Base-by-base conservation (phyloP, 2,113 vertebrate genomes). In the Canis aureus region DNA sequence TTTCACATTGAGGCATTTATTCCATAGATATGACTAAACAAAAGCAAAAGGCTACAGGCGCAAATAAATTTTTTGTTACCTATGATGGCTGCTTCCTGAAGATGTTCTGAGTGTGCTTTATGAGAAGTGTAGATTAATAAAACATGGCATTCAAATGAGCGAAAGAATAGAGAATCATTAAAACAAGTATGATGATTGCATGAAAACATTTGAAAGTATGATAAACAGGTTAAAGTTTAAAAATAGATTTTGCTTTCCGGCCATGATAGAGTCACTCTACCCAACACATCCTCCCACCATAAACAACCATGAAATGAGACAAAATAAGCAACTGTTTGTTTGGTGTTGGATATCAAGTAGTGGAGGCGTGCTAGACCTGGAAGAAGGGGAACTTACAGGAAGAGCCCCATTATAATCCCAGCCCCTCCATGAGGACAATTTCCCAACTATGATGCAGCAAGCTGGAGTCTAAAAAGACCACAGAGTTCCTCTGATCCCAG, bases 211-310 rank as follows among this genome's bases (percentile, higher is more conserved):
- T 93, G 53, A 8, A 95, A 80, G 86, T 74, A 66, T 59, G 80
- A 62, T 49, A 5, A 59, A 89, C 74, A 80, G n/a, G 9, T 43
- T 74, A 38, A 82, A 29, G 7, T 62, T 74, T 67, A 80, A 96
- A 96, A 59, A 79, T n/a, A 78, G 35, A 55, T 73, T 76, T 95
- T 92, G 49, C 51, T 88, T 83, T 74, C 60, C 23, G 27, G 60
- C 11, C 49, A 20, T 1, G 10, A 0, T 74, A 60, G 25, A 84
- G 16, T 43, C 22, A 88, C 5, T 43, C 51, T 64, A 13, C 6
- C 62, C 71, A 64, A 11, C 20, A 25, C 49, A 71, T 78, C 76
- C 23, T 29, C 51, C 22, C 43, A 11, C 86, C 20, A 12, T 84
- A 93, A 94, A 93, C 87, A 94, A 35, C 53, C 59, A 38, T 16